Base-by-base conservation (phyloP, 2,888 invertebrate genomes). In the Polylopha cassiicola region DNA sequence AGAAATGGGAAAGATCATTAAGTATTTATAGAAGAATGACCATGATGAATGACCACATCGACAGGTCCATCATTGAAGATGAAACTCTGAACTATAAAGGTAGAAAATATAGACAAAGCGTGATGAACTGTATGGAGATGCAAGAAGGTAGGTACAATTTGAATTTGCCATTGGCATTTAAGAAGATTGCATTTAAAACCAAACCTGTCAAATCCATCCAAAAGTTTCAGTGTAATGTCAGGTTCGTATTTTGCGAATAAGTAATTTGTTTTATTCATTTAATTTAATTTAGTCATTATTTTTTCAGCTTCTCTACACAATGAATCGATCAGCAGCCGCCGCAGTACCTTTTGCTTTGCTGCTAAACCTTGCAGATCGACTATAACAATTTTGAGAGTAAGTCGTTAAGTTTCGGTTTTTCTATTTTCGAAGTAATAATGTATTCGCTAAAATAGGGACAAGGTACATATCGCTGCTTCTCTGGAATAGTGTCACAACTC, bases 1-100 rank as follows among this genome's bases (percentile, higher is more conserved):
- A 90, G 60, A 84, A 88, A 58, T 92, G 91, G 90, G 87, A 89
- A 30, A 87, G 91, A 55, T 90, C 91, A 0, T 58, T 92, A 3
- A 88, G 87, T 44, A 86, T 87, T 44, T 87, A 88, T 55, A 88
- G 79, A 48, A 80, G 84, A 55, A 76, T 86, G 61, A 86, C 77
- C 37, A 74, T 66, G 57, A 80, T 68, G 65, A 73, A 62, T 43
- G 68, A 81, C 57, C 52, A 65, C 49, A 72, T 70, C 49, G 68
- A 84, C 52, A 58, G 65, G 34, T 73, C 78, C 2, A 55, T 86
- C 38, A 45, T 88, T 21, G 81, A 87, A 24, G 67, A 73, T 48
- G 74, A 85, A 36, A 55, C 73, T 20, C 37, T 63, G 8, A 70
- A 75, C 1, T 73, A 37, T 10, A 84, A 88, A 64, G 88, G 89